Evolutionary conservation across 2,113 vertebrate species (phyloP).

Genomic region (Microcebus jonahi): DNA sequence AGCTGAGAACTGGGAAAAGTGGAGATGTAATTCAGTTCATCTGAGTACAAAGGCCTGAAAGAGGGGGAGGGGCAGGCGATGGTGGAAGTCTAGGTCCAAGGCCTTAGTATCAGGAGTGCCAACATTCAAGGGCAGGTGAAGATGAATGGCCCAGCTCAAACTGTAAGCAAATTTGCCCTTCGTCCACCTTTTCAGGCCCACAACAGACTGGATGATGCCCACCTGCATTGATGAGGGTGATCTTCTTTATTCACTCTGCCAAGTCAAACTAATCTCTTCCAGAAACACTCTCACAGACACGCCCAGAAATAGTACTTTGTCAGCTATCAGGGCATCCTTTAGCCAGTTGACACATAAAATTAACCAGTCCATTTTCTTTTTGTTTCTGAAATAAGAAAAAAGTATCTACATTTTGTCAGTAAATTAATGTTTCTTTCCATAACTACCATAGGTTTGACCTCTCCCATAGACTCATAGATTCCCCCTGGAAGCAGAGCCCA

Average conservation of each 20-base stretch:
- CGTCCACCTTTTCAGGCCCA: not conserved
- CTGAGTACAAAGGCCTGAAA: not conserved
- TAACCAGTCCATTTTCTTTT: not conserved
- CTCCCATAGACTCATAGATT: not conserved
- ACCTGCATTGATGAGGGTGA: not conserved
- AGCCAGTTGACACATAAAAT: not conserved
- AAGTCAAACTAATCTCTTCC: not conserved
- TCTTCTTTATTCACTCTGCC: not conserved
- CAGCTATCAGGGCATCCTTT: not conserved
- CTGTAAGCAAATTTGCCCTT: not conserved
- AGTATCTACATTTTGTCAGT: not conserved
- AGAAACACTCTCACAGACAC: not conserved
- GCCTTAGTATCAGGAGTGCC: not conserved
- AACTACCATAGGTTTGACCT: not conserved
- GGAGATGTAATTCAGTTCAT: not conserved
- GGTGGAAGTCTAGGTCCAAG: too few relatives aligned
- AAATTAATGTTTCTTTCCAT: not conserved
- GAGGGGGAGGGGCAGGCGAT: not conserved
- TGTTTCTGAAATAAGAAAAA: not conserved
- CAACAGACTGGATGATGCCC: not conserved
- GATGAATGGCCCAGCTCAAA: not conserved
- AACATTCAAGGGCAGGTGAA: not conserved
- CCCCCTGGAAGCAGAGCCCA: not conserved
- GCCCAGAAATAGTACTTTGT: not conserved
- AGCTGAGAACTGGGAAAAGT: not conserved